Evolutionary conservation across 1,140 invertebrate species (phyloP).

Genomic region (Oreohelix idahoensis): DNA sequence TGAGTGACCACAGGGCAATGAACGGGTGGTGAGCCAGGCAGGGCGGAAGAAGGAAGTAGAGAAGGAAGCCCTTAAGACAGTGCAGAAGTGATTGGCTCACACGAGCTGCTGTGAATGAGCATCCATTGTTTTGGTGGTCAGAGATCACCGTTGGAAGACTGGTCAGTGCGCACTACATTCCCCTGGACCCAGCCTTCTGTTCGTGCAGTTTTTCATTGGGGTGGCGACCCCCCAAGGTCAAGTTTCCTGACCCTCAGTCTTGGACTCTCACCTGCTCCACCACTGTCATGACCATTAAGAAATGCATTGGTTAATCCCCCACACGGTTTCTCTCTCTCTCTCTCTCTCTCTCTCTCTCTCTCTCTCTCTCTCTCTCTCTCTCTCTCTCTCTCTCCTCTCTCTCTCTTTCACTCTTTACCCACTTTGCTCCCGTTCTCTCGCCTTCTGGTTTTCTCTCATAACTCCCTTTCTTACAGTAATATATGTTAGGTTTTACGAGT

Average conservation of each 20-base stretch:
- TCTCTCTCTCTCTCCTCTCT: too few relatives aligned
- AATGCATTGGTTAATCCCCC: neutral
- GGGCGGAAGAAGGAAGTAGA: neutral
- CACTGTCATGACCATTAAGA: neutral
- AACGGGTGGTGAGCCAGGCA: neutral
- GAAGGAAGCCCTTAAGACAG: neutral
- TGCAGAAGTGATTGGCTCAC: neutral
- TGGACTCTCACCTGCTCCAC: neutral
- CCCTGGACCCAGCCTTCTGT: neutral
- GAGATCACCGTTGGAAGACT: neutral
- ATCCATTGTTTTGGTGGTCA: neutral
- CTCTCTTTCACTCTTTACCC: too few relatives aligned
- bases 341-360: too few relatives aligned
- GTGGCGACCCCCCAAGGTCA: neutral
- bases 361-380: too few relatives aligned
- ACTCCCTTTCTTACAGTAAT: too few relatives aligned
- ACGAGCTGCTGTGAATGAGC: neutral
- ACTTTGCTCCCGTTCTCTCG: too few relatives aligned
- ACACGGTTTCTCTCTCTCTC: neutral
- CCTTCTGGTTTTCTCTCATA: too few relatives aligned
- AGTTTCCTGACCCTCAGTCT: neutral
- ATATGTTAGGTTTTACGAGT: too few relatives aligned
- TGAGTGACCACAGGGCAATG: conserved; percentile 16
- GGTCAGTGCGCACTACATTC: neutral
- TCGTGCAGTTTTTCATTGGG: neutral